Conservation (phyloP, 1,140 invertebrate species). For the Araneus ventricosus region DNA sequence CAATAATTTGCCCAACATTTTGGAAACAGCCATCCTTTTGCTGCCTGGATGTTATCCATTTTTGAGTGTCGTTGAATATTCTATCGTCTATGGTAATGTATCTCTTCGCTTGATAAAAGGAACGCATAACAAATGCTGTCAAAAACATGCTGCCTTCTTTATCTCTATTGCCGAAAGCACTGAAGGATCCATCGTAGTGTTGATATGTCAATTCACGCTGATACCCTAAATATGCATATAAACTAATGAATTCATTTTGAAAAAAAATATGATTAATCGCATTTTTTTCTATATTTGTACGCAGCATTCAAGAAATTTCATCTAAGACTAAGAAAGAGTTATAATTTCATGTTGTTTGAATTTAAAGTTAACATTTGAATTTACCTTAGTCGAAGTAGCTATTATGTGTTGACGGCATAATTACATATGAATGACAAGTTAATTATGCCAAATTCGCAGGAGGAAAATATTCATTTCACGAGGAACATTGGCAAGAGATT, state of each 20-base stretch:
- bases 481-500: no score
- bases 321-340: no score
- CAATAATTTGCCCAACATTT: constrained; percentile 67
- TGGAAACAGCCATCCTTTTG: constrained; percentile 64
- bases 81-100: constrained; percentile 85
- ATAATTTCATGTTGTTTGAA: no score
- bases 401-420: no score
- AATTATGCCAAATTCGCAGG: no score
- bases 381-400: no score
- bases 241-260: background rate
- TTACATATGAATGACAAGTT: no score
- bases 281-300: no score
- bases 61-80: constrained; percentile 79
- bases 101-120: constrained; percentile 84
- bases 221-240: constrained; percentile 82
- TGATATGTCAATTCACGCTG: constrained; percentile 88
- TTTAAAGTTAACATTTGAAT: no score
- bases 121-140: constrained; percentile 89
- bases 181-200: constrained; percentile 89
- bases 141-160: constrained; percentile 88
- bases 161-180: constrained; percentile 87
- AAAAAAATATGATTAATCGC: no score
- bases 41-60: constrained; percentile 81
- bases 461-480: no score
- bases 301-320: no score